Percentiles rank a stretch among this genome's conserved stretches.
phyloP scores from a whole-genome alignment of 2,888 invertebrate genomes.

The Tuberolachnus salignus region DNA sequence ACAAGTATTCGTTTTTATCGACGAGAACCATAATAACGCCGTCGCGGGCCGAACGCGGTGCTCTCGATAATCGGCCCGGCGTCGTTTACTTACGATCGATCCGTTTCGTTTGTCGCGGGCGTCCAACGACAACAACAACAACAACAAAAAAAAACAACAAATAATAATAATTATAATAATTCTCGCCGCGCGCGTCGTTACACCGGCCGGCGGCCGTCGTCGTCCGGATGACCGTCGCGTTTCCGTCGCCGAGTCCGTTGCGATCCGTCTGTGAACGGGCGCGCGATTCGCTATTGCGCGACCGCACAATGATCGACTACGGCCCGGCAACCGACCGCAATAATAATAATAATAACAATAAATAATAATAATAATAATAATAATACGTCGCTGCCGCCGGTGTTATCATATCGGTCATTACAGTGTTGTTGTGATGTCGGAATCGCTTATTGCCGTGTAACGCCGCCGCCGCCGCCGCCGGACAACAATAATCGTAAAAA shows the following conservation, averaged over 20 bases:
- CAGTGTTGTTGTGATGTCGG: slow-evolving; percentile 52
- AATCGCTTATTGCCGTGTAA: slow-evolving; percentile 47
- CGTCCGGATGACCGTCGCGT: slow-evolving; percentile 35
- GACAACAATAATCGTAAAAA: slow-evolving; percentile 25
- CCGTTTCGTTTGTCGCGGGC: neutral
- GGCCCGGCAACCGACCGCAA: slow-evolving; percentile 1
- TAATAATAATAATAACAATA: slow-evolving; percentile 16
- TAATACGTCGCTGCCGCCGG: slow-evolving; percentile 21
- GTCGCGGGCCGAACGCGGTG: neutral
- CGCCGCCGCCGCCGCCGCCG: slow-evolving; percentile 16
- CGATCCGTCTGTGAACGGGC: neutral
- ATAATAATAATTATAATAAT: too few species aligned
- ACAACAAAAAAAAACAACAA: neutral
- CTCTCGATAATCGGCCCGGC: neutral
- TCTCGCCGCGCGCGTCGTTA: neutral
- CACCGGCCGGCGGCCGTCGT: neutral
- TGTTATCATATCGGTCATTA: slow-evolving; percentile 46
- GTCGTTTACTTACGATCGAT: neutral
- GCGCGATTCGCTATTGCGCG: slow-evolving; percentile 3
- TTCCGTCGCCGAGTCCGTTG: neutral
- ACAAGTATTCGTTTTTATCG: too few species aligned
- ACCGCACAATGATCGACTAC: slow-evolving; percentile 21
- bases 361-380: slow-evolving; percentile 12
- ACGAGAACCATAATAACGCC: too few species aligned
- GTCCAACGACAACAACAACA: too few species aligned